Percentiles rank a stretch among this genome's conserved stretches.
phyloP scores from a whole-genome alignment of 2,113 vertebrate genomes.

The Pitta sordida region DNA sequence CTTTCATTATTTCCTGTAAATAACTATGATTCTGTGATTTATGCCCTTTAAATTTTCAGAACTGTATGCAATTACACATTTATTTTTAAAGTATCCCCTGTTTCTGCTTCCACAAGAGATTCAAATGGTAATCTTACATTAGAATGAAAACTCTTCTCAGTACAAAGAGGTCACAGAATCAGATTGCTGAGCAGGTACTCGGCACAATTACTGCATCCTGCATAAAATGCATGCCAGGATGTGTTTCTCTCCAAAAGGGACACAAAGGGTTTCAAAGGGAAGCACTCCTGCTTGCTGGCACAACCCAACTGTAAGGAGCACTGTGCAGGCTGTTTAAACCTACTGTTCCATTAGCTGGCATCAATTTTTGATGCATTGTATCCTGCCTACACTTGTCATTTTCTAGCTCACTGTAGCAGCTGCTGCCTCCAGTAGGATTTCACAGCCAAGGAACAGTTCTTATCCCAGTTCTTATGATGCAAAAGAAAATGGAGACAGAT shows the following conservation, averaged over 20 bases:
- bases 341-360: background rate
- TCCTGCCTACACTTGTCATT: slow-evolving; percentile 10
- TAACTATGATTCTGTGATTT: background rate
- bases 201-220: background rate
- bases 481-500: slow-evolving; percentile 10
- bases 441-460: background rate
- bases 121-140: background rate
- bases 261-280: background rate
- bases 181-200: background rate
- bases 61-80: background rate
- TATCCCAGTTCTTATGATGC: background rate
- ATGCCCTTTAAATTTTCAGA: background rate
- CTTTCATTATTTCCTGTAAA: background rate
- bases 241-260: background rate
- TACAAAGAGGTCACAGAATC: background rate
- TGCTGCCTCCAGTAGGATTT: slow-evolving; percentile 15
- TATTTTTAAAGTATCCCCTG: background rate
- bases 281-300: background rate
- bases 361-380: slow-evolving; percentile 17
- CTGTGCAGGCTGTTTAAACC: background rate
- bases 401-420: slow-evolving; percentile 11
- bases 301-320: background rate
- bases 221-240: background rate
- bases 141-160: background rate
- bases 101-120: background rate